Conservation (phyloP, 2,888 invertebrate species). For the Corbicula japonica region DNA sequence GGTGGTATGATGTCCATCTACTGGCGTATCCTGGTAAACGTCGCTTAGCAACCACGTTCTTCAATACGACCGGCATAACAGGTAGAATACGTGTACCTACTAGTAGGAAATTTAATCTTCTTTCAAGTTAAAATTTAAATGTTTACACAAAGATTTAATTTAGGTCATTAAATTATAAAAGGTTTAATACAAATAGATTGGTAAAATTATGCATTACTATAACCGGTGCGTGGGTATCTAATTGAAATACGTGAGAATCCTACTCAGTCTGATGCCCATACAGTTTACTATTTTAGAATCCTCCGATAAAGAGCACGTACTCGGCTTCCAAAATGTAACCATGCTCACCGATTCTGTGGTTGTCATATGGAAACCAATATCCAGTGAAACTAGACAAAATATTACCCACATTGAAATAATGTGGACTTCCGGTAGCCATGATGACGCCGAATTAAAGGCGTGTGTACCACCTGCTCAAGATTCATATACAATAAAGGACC, state of each 20-base stretch:
- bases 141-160: too few relatives aligned
- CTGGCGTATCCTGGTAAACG: conserved; percentile 38
- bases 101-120: too few relatives aligned
- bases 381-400: background rate
- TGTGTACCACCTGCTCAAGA: conserved; percentile 24
- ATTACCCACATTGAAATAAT: conserved; percentile 43
- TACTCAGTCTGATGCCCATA: too few relatives aligned
- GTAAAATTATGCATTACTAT: too few relatives aligned
- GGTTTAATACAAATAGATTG: too few relatives aligned
- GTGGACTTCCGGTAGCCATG: conserved; percentile 26
- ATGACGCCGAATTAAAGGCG: conserved; percentile 23
- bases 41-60: conserved; percentile 51
- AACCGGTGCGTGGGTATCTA: too few relatives aligned
- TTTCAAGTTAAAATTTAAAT: too few relatives aligned
- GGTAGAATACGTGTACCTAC: too few relatives aligned
- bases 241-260: too few relatives aligned
- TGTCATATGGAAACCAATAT: conserved; percentile 39
- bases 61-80: conserved; percentile 48
- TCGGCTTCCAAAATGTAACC: conserved; percentile 27
- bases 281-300: conserved; percentile 42
- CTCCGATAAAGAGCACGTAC: conserved; percentile 13
- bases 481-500: conserved; percentile 31
- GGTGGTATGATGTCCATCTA: conserved; percentile 55
- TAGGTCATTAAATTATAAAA: too few relatives aligned
- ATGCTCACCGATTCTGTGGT: conserved; percentile 31